A percentile compares a stretch with the other conserved stretches of the same genome.
Evolutionary conservation across 2,888 invertebrate species (phyloP).

Genomic region (Zelleria hepariella): DNA sequence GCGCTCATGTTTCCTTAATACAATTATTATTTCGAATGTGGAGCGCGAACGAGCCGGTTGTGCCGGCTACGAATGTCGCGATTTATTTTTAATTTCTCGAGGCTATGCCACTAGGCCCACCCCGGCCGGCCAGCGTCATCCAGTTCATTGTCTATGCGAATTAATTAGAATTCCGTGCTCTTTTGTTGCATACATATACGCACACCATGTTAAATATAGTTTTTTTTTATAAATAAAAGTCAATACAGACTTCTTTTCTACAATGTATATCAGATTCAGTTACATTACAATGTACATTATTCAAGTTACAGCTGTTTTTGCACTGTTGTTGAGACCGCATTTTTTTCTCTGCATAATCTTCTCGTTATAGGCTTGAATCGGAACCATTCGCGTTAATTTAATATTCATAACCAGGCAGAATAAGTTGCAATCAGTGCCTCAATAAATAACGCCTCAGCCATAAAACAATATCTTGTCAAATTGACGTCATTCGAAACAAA

Average conservation of each 20-base stretch:
- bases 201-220: no score
- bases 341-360: no score
- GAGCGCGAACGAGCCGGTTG: slow-evolving; percentile 54
- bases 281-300: no score
- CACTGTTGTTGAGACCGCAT: no score
- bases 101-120: neutral
- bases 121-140: neutral
- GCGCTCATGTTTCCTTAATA: slow-evolving; percentile 73
- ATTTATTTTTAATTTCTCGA: slow-evolving; percentile 12
- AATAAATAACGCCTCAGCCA: slow-evolving; percentile 9
- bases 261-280: no score
- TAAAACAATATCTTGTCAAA: slow-evolving; percentile 25
- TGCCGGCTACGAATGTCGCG: slow-evolving; percentile 8
- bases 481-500: slow-evolving; percentile 26
- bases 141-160: slow-evolving; percentile 36
- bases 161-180: slow-evolving; percentile 22
- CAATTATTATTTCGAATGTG: slow-evolving; percentile 72
- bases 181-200: neutral
- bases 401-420: neutral
- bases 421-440: neutral
- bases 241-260: no score
- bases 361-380: neutral
- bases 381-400: neutral
- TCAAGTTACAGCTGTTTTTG: no score
- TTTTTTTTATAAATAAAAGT: no score